phyloP scores from a whole-genome alignment of 2,797 vertebrate genomes.

The Lophotriccus pileatus region DNA sequence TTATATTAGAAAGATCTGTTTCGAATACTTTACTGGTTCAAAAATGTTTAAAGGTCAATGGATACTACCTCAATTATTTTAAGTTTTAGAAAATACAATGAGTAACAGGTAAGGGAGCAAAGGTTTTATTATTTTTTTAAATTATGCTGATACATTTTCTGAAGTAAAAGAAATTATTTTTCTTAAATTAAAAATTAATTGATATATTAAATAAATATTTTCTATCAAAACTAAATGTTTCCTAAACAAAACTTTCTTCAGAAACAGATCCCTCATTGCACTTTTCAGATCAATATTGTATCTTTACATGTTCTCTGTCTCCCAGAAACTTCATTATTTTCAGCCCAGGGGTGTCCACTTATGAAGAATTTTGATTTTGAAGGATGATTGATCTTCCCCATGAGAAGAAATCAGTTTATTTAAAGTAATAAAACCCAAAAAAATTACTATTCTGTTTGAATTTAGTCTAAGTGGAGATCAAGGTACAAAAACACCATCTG shows the following conservation, averaged over 20 bases:
- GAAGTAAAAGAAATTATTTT: not conserved
- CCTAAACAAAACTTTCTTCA: not conserved
- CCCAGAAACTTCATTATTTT: not conserved
- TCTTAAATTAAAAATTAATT: not conserved
- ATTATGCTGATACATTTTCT: not conserved
- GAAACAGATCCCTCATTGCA: not conserved
- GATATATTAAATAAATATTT: not conserved
- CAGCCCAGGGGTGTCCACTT: not conserved
- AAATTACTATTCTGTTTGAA: not conserved
- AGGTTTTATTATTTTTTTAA: not conserved
- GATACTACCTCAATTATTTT: not conserved
- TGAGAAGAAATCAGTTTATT: not conserved
- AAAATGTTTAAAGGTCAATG: not conserved
- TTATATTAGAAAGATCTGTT: not conserved
- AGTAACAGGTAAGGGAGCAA: not conserved
- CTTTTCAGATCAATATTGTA: not conserved
- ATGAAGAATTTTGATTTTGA: not conserved
- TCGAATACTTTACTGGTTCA: not conserved
- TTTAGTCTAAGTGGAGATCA: not conserved
- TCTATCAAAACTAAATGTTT: not conserved
- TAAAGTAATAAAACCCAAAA: not conserved
- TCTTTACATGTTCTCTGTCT: not conserved
- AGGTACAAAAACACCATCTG: not conserved
- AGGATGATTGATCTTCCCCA: not conserved
- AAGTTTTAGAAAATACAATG: not conserved